A percentile compares a stretch with the other conserved stretches of the same genome.
These are phyloP conservation scores for Pycnonotus jocosus DNA, from an alignment of 2,113 vertebrate species.

Conservation along the genomic window DNA sequence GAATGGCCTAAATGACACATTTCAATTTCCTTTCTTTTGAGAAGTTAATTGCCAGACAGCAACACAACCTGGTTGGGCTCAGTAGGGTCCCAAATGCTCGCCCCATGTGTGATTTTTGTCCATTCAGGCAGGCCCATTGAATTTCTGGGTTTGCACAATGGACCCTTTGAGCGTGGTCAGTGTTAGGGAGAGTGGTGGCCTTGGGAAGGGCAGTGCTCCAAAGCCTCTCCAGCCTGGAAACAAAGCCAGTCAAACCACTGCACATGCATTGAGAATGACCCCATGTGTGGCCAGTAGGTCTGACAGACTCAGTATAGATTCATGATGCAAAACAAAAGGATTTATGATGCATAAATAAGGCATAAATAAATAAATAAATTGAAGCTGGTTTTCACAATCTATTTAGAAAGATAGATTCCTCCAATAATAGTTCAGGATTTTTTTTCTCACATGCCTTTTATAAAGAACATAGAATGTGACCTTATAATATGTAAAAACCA, in stretches of 20 bases:
- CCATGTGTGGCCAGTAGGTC: background rate
- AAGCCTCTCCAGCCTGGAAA: background rate
- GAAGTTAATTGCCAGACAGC: background rate
- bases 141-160: background rate
- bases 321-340: background rate
- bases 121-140: background rate
- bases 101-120: background rate
- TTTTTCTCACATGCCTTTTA: background rate
- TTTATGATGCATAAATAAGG: background rate
- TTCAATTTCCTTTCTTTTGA: background rate
- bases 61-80: background rate
- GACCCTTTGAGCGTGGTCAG: background rate
- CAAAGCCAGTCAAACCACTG: background rate
- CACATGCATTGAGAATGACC: background rate
- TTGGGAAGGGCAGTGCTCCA: background rate
- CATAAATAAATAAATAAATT: background rate
- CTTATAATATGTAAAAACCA: background rate
- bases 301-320: background rate
- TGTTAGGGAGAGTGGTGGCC: background rate
- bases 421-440: background rate
- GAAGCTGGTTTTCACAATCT: background rate
- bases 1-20: background rate
- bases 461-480: background rate
- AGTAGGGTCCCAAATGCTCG: fast-evolving
- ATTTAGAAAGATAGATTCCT: background rate